Evolutionary conservation across 2,888 invertebrate genomes (phyloP), one percentile per base, ranked within the genome.

Genomic region (Drosophila testacea): DNA sequence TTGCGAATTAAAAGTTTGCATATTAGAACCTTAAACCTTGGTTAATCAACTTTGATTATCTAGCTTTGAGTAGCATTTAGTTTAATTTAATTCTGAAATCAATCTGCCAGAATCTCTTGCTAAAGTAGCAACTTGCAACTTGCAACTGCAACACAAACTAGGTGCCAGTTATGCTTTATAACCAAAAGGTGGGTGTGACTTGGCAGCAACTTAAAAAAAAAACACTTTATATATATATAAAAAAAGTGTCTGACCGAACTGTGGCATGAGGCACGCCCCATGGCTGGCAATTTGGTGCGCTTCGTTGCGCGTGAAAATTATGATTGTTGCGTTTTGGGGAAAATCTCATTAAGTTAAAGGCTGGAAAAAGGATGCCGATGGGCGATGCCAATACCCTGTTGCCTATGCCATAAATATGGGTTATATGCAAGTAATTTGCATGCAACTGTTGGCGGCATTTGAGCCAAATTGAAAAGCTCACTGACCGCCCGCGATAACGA

Each of bases 231-330:
- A 22, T 22, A 30, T 30, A 9, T 36, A 22, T 38, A 34, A 13
- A 39, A 55, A 46, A 38, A 68, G 22, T 13, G 27, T 56, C 79
- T 61, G 62, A 69, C 16, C 54, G 52, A 81, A 81, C 64, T 83
- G 79, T 81, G 79, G 87, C 86, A 81, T 69, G 67, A 73, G 86
- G 84, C 72, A 78, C 86, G 86, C 86, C 83, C 70, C 75, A 11
- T 56, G 42, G 47, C 38, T 56, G 70, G 68, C 84, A 84, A 88
- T 86, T 86, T 73, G 81, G 60, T 72, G 82, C 74, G 88, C 88
- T 86, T 74, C 77, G 84, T 82, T 86, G 88, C 82, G 88, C 86
- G 82, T 88, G 86, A 68, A 86, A 86, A 86, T 88, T 88, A 86
- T 85, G 81, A 78, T 79, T 87, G 82, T 79, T 51, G 62, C 65